These are phyloP conservation scores for Phyllostomus discolor DNA, from an alignment of 2,113 vertebrate genomes.

Conservation along the genomic window DNA sequence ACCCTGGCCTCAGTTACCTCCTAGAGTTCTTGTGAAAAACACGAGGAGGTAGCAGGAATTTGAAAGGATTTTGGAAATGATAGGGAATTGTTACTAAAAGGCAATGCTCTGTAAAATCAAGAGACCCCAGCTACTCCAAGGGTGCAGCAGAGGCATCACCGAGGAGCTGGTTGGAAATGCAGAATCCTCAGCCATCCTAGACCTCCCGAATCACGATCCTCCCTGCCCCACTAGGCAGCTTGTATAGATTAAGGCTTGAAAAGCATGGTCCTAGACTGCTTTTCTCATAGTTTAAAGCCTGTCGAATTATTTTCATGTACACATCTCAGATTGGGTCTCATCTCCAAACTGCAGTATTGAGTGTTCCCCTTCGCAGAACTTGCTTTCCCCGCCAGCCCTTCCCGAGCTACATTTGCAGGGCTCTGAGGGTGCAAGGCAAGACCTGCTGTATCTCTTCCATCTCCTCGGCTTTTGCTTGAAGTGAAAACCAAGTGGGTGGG, in stretches of 20 bases:
- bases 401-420: neutral
- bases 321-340: neutral
- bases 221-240: neutral
- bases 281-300: neutral
- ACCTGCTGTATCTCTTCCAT: neutral
- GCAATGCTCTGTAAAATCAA: neutral
- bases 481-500: conserved; percentile 52
- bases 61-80: neutral
- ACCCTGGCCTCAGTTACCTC: neutral
- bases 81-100: neutral
- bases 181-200: neutral
- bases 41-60: neutral
- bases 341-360: neutral
- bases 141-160: neutral
- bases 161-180: neutral
- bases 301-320: neutral
- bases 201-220: neutral
- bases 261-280: neutral
- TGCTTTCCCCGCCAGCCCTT: neutral
- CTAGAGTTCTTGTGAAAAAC: neutral
- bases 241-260: neutral
- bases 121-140: neutral
- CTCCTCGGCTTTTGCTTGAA: conserved; percentile 29
- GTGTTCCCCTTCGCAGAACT: neutral
- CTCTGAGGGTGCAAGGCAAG: neutral